Percentiles rank a stretch among this genome's conserved stretches.
phyloP scores from a whole-genome alignment of 2,888 invertebrate genomes.

The Oscheius onirici region DNA sequence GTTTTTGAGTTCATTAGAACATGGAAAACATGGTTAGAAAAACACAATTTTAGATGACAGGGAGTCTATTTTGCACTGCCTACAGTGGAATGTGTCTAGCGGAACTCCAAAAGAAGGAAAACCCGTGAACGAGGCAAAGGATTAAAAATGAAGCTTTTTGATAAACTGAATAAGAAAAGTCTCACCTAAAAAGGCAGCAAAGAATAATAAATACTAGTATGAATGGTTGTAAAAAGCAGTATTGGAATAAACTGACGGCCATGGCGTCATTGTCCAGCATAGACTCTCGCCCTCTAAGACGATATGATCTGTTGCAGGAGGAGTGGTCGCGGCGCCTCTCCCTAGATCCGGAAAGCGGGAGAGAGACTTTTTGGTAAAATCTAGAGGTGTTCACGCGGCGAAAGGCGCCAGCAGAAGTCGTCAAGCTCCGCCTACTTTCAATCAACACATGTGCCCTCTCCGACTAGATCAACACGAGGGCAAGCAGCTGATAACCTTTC shows the following conservation, averaged over 20 bases:
- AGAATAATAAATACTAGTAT: neutral
- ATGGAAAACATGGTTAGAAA: too few species aligned
- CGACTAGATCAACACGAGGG: too few species aligned
- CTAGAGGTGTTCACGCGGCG: too few species aligned
- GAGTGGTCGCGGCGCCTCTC: neutral
- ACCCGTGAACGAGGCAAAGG: too few species aligned
- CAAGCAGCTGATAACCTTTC: too few species aligned
- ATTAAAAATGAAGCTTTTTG: too few species aligned
- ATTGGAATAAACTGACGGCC: conserved; percentile 12
- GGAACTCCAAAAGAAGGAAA: too few species aligned
- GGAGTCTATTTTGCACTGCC: too few species aligned
- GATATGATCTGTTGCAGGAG: conserved; percentile 16
- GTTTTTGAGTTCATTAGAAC: too few species aligned
- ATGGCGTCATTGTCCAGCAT: conserved; percentile 29
- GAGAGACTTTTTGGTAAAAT: neutral
- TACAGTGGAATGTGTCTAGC: too few species aligned
- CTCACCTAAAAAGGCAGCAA: conserved; percentile 10
- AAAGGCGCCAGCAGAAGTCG: too few species aligned
- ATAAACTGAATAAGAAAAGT: neutral
- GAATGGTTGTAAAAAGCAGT: neutral
- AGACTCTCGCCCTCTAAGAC: conserved; percentile 12
- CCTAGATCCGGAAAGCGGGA: conserved; percentile 14
- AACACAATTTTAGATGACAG: too few species aligned
- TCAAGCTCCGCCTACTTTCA: conserved; percentile 15
- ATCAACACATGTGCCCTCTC: neutral